phyloP scores from a whole-genome alignment of 2,888 invertebrate genomes.

The Phragmatobia fuliginosa region DNA sequence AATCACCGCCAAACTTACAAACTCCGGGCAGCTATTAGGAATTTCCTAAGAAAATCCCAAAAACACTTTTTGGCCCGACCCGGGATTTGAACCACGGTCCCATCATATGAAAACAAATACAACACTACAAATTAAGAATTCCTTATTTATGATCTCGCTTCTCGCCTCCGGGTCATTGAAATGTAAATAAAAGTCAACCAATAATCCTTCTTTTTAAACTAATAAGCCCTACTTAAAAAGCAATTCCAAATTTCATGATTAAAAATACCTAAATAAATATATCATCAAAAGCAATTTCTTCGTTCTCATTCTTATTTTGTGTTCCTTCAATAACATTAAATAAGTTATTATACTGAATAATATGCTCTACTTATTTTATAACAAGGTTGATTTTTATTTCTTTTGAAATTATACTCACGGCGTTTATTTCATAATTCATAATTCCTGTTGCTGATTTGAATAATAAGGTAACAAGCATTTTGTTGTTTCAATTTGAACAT shows the following conservation, averaged over 20 bases:
- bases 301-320: constrained; percentile 25
- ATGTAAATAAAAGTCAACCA: neutral
- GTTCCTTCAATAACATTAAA: constrained; percentile 31
- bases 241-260: constrained; percentile 25
- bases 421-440: constrained; percentile 34
- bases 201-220: neutral
- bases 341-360: constrained; percentile 2
- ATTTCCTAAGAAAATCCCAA: too few relatives aligned
- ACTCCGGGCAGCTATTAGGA: too few relatives aligned
- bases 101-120: too few relatives aligned
- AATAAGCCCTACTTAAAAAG: neutral
- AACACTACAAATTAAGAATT: neutral
- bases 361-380: neutral
- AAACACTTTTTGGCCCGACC: too few relatives aligned
- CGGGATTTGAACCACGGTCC: too few relatives aligned
- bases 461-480: constrained; percentile 22
- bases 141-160: neutral
- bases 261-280: constrained; percentile 19
- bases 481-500: constrained; percentile 21
- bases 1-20: too few relatives aligned
- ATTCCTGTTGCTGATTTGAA: constrained; percentile 34
- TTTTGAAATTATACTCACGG: neutral
- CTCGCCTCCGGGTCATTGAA: neutral
- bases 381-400: constrained; percentile 1
- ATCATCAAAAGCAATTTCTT: constrained; percentile 31